Percentiles rank a stretch among this genome's conserved stretches.
phyloP scores from a whole-genome alignment of 1,140 invertebrate species.

The Eriosoma lanigerum region DNA sequence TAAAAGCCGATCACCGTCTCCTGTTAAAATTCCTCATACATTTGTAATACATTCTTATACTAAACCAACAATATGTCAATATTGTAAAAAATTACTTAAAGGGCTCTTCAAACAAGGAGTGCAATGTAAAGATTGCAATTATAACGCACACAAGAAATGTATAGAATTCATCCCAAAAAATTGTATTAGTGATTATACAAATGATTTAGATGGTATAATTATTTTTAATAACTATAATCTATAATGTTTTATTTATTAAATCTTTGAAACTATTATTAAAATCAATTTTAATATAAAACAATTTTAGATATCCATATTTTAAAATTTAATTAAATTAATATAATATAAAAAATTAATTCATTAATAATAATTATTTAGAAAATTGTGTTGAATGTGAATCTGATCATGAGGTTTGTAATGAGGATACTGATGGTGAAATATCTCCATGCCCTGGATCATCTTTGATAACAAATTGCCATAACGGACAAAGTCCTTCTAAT shows the following conservation, averaged over 20 bases:
- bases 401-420: constrained; percentile 60
- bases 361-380: constrained; percentile 64
- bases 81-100: constrained; percentile 92
- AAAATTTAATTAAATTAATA: too few relatives aligned
- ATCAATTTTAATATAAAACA: too few relatives aligned
- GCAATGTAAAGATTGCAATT: constrained; percentile 97
- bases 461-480: constrained; percentile 34
- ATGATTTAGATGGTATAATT: constrained; percentile 52
- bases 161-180: constrained; percentile 92
- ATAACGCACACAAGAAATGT: constrained; percentile 98
- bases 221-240: too few relatives aligned
- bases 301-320: too few relatives aligned
- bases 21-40: constrained; percentile 85
- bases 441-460: constrained; percentile 12
- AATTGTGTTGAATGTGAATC: constrained; percentile 68
- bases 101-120: constrained; percentile 95
- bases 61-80: constrained; percentile 91
- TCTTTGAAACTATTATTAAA: too few relatives aligned
- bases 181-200: constrained; percentile 78
- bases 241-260: too few relatives aligned
- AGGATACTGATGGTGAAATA: constrained; percentile 65
- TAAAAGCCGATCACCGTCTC: constrained; percentile 34
- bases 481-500: constrained; percentile 32
- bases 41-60: constrained; percentile 92
- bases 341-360: background rate